These are phyloP conservation scores for Axis porcinus DNA, from an alignment of 2,113 vertebrate genomes.

Conservation along the genomic window DNA sequence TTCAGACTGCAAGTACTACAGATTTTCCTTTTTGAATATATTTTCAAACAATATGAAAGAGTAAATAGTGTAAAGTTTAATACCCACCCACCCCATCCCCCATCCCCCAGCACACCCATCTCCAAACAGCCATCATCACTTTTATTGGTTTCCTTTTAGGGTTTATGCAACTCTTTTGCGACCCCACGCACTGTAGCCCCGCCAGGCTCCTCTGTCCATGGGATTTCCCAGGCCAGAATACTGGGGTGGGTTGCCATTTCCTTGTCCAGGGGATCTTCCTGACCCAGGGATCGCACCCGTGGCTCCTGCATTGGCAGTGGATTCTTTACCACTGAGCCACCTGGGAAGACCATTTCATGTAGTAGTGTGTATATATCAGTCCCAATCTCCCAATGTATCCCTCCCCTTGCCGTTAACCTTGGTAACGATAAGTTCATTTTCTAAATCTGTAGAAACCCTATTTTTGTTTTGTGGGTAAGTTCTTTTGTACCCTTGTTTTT, in stretches of 20 bases:
- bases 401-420: neutral
- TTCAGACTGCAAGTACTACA: neutral
- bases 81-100: neutral
- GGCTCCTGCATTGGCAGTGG: neutral
- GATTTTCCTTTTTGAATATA: neutral
- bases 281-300: accelerated
- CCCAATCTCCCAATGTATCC: neutral
- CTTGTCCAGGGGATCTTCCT: neutral
- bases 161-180: neutral
- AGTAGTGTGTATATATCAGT: neutral
- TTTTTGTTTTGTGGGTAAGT: neutral
- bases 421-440: neutral
- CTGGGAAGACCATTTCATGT: neutral
- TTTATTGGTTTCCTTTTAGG: neutral
- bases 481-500: neutral
- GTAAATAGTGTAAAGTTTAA: neutral
- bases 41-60: neutral
- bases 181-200: neutral
- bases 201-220: neutral
- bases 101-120: neutral
- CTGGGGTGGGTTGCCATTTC: neutral
- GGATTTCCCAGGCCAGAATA: neutral
- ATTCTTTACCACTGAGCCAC: neutral
- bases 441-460: neutral
- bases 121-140: neutral